These are phyloP conservation scores for Seira musarum DNA, from an alignment of 2,888 invertebrate genomes.

Conservation along the genomic window DNA sequence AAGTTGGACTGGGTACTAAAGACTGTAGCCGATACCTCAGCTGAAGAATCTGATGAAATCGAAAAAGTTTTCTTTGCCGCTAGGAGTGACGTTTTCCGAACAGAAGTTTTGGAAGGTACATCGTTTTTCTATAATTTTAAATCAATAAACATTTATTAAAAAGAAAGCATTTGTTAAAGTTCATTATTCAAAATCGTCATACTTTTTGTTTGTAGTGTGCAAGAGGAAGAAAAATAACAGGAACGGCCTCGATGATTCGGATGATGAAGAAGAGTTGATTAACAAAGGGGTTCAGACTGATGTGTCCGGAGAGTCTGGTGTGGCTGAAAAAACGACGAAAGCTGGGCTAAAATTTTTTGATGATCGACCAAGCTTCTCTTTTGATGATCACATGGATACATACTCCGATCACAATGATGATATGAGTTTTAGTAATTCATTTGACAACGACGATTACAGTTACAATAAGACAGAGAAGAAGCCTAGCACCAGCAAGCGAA, in stretches of 20 bases:
- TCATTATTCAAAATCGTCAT: background rate
- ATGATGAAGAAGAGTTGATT: constrained; percentile 52
- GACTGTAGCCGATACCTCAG: constrained; percentile 47
- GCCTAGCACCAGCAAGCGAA: constrained; percentile 18
- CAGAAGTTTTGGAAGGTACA: constrained; percentile 51
- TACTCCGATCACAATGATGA: constrained; percentile 58
- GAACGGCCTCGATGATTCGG: constrained; percentile 42
- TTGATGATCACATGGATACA: constrained; percentile 53
- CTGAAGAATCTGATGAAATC: constrained; percentile 52
- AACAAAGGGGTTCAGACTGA: constrained; percentile 52
- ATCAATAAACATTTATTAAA: background rate
- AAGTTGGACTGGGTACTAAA: constrained; percentile 54
- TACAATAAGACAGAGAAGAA: constrained; percentile 13
- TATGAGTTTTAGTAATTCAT: constrained; percentile 40
- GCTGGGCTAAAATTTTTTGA: constrained; percentile 47
- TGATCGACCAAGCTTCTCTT: constrained; percentile 34
- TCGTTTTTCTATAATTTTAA: background rate
- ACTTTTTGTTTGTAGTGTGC: constrained; percentile 32
- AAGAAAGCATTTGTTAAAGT: background rate
- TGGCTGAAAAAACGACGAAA: constrained; percentile 42
- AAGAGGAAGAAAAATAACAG: constrained; percentile 45
- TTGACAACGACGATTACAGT: constrained; percentile 38
- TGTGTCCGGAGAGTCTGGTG: constrained; percentile 43
- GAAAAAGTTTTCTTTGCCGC: constrained; percentile 54
- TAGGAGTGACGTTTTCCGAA: constrained; percentile 44